Evolutionary conservation across 1,140 invertebrate genomes (phyloP).

Genomic region (Papilio helenus): DNA sequence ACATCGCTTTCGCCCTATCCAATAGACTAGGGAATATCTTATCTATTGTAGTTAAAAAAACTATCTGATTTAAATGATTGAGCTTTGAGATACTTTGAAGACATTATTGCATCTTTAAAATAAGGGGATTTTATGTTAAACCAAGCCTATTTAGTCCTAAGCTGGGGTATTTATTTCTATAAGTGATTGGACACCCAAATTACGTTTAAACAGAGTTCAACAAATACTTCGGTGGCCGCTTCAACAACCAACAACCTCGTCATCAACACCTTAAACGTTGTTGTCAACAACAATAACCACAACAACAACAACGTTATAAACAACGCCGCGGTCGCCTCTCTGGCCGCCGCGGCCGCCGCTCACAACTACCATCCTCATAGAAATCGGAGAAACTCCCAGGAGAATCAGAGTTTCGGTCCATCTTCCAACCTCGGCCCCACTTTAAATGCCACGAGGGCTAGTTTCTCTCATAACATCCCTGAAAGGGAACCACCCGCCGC

Average conservation of each 20-base stretch:
- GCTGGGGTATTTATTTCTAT: background rate
- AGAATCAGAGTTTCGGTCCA: constrained; percentile 73
- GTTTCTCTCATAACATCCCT: constrained; percentile 73
- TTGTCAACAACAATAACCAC: constrained; percentile 83
- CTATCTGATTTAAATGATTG: background rate
- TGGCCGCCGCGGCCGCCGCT: constrained; percentile 79
- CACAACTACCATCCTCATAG: constrained; percentile 77
- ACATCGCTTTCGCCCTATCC: constrained; percentile 3
- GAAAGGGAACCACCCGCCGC: constrained; percentile 73
- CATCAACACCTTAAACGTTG: constrained; percentile 82
- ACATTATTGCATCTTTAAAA: background rate
- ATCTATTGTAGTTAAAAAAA: background rate
- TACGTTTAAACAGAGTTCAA: constrained; percentile 64
- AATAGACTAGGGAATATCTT: background rate
- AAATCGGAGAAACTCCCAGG: constrained; percentile 77
- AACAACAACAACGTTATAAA: constrained; percentile 83
- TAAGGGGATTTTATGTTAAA: background rate
- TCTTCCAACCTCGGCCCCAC: constrained; percentile 75
- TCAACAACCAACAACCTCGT: constrained; percentile 83
- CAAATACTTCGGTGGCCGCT: constrained; percentile 76
- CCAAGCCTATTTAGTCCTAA: background rate
- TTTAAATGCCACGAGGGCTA: constrained; percentile 71
- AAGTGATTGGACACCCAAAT: constrained; percentile 25
- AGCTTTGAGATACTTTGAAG: no score
- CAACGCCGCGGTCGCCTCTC: constrained; percentile 78